Conservation (phyloP, 2,888 invertebrate species). For the Drosophila infuscata region DNA sequence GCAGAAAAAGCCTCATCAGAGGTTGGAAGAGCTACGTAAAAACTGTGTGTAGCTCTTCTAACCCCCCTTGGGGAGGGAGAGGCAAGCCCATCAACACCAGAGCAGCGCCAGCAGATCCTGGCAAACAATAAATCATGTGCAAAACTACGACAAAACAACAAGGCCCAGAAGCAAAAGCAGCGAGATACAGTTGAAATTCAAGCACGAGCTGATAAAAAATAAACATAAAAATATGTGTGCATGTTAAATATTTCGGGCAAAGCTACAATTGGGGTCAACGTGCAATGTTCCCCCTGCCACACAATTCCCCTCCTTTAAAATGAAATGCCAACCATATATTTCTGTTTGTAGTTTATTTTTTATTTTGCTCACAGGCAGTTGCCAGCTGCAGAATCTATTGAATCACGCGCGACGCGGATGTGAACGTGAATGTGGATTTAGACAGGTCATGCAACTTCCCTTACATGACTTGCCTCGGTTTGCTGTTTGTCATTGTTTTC, state of each 20-base stretch:
- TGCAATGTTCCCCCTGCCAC: slow-evolving; percentile 24
- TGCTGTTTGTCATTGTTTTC: slow-evolving; percentile 1
- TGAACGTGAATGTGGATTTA: slow-evolving; percentile 28
- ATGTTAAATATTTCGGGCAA: slow-evolving; percentile 65
- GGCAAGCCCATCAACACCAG: slow-evolving; percentile 56
- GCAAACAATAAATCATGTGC: slow-evolving; percentile 65
- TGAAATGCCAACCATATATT: slow-evolving; percentile 22
- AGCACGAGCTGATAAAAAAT: slow-evolving; percentile 72
- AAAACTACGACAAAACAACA: slow-evolving; percentile 40
- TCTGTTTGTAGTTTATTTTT: slow-evolving; percentile 39
- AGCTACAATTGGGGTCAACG: slow-evolving; percentile 70
- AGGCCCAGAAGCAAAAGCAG: slow-evolving; percentile 17
- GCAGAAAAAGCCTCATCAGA: slow-evolving; percentile 50
- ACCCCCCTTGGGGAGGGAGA: neutral
- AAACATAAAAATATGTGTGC: slow-evolving; percentile 40
- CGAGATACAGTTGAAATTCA: slow-evolving; percentile 67
- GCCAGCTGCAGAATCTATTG: slow-evolving; percentile 33
- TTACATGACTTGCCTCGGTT: slow-evolving; percentile 42
- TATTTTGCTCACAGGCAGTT: slow-evolving; percentile 22
- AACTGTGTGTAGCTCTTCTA: slow-evolving; percentile 1
- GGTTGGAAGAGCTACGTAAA: slow-evolving; percentile 5
- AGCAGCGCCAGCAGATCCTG: slow-evolving; percentile 29
- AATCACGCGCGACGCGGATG: slow-evolving; percentile 23
- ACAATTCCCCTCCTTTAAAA: neutral
- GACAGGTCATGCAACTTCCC: slow-evolving; percentile 32